These are phyloP conservation scores for Neosalanx taihuensis DNA, from an alignment of 2,797 vertebrate species.

Conservation along the genomic window DNA sequence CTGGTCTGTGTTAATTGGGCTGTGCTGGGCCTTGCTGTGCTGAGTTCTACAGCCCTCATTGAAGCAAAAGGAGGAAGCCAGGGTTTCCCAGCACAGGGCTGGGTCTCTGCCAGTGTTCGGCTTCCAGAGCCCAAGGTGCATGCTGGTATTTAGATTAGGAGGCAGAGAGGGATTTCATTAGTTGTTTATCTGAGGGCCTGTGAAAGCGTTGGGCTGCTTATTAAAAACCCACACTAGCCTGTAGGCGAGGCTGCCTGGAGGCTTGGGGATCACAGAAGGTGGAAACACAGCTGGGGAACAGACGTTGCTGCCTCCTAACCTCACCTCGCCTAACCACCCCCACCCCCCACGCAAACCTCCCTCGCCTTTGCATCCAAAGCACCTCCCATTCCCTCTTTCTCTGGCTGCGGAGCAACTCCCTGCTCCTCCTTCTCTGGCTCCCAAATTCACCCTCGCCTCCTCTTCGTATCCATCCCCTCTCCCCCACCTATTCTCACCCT, in stretches of 20 bases:
- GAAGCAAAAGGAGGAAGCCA: constrained; percentile 9
- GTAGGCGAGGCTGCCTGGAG: constrained; percentile 45
- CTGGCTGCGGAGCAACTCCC: constrained; percentile 48
- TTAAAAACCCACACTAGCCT: constrained; percentile 24
- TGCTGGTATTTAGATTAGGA: constrained; percentile 74
- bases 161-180: constrained; percentile 75
- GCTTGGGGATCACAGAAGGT: constrained; percentile 46
- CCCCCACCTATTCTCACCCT: constrained; percentile 40
- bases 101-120: constrained; percentile 65
- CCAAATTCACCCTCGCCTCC: neutral
- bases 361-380: neutral
- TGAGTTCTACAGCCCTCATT: constrained; percentile 1
- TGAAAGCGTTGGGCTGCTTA: constrained; percentile 45
- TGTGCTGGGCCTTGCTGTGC: neutral
- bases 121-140: constrained; percentile 64
- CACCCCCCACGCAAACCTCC: neutral
- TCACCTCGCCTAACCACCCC: constrained; percentile 21
- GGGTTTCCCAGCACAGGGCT: constrained; percentile 33
- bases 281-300: constrained; percentile 51
- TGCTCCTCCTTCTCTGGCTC: constrained; percentile 45
- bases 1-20: neutral
- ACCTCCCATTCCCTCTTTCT: neutral
- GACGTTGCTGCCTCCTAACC: constrained; percentile 19
- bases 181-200: constrained; percentile 72
- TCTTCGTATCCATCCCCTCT: no score